A percentile compares a stretch with the other conserved stretches of the same genome.
phyloP scores from a whole-genome alignment of 2,888 invertebrate genomes.

The Agrochola lychnidis region DNA sequence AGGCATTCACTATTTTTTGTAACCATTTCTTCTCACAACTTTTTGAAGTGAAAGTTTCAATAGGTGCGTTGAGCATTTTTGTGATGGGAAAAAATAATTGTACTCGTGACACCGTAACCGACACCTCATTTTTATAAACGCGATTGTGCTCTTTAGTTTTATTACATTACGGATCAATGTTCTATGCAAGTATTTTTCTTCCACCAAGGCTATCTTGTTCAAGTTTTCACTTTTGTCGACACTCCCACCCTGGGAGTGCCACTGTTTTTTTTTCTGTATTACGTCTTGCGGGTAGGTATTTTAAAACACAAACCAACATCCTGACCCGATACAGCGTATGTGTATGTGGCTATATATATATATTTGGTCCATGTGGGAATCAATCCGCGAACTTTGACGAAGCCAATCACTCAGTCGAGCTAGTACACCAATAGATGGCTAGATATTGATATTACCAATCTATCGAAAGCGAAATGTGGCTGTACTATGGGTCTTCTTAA shows the following conservation, averaged over 20 bases:
- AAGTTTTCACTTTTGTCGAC: too few species aligned
- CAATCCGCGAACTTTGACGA: background rate
- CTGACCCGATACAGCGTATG: background rate
- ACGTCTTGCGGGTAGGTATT: background rate
- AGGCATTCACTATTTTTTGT: too few species aligned
- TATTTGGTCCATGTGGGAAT: slow-evolving; percentile 8
- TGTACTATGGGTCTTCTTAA: background rate
- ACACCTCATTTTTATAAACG: too few species aligned
- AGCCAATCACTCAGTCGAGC: slow-evolving; percentile 29
- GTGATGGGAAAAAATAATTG: too few species aligned
- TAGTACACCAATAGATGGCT: background rate
- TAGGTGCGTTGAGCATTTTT: too few species aligned
- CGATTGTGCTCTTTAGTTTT: too few species aligned
- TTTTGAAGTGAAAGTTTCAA: too few species aligned
- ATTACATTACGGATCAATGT: too few species aligned
- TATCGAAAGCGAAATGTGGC: background rate
- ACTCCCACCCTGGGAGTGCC: too few species aligned
- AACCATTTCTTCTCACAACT: background rate
- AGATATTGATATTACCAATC: background rate
- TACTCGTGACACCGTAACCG: too few species aligned
- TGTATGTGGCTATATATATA: background rate
- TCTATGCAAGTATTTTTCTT: too few species aligned
- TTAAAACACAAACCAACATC: background rate
- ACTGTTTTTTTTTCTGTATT: background rate
- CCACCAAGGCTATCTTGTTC: too few species aligned